These are phyloP conservation scores for Colossoma macropomum DNA, from an alignment of 2,113 vertebrate species.

Conservation along the genomic window DNA sequence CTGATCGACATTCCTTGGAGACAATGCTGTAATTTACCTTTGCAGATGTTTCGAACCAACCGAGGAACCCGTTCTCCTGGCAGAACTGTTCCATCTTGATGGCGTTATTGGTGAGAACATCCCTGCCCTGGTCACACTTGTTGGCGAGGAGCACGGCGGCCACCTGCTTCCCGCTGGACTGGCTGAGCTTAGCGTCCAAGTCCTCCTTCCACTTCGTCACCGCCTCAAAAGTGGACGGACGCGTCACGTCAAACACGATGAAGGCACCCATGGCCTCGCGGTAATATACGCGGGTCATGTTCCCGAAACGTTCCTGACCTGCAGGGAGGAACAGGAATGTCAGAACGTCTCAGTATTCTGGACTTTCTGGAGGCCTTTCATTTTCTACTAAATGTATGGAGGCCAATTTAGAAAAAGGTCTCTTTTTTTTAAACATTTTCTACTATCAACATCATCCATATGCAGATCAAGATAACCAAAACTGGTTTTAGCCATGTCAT, in stretches of 20 bases:
- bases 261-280: constrained; percentile 82
- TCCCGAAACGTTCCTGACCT: constrained; percentile 85
- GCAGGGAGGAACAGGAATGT: neutral
- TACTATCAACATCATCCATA: too few species aligned
- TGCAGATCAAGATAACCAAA: too few species aligned
- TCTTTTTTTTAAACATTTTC: too few species aligned
- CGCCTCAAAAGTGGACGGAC: constrained; percentile 79
- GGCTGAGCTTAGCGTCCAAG: constrained; percentile 80
- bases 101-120: constrained; percentile 68
- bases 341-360: neutral
- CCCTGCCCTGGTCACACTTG: constrained; percentile 79
- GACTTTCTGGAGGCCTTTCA: neutral
- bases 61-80: constrained; percentile 79
- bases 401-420: too few species aligned
- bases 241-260: constrained; percentile 81
- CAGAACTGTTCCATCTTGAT: constrained; percentile 81
- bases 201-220: constrained; percentile 83
- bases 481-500: too few species aligned
- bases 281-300: constrained; percentile 86
- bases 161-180: constrained; percentile 74
- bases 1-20: too few species aligned
- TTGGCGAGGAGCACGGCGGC: constrained; percentile 80
- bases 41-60: constrained; percentile 81
- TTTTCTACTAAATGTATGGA: too few species aligned
- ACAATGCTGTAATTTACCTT: constrained; percentile 69